Conservation (phyloP, 2,888 invertebrate species). For the Lasius fuliginosus region DNA sequence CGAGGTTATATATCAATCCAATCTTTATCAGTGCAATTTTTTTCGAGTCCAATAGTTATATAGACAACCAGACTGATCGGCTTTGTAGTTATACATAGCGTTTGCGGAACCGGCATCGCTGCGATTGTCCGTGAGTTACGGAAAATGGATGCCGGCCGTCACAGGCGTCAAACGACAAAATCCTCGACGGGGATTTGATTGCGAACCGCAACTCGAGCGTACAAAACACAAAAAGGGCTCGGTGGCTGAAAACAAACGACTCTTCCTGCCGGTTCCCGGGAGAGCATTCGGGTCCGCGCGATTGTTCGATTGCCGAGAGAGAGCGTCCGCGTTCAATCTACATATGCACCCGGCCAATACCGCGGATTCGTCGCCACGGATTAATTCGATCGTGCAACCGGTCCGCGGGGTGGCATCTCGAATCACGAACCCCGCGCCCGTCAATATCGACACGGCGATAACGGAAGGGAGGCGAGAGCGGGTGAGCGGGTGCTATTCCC, state of each 20-base stretch:
- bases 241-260: slow-evolving; percentile 50
- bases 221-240: slow-evolving; percentile 42
- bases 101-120: background rate
- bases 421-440: slow-evolving; percentile 71
- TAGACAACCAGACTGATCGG: background rate
- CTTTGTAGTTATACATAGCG: background rate
- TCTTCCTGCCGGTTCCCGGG: slow-evolving; percentile 46
- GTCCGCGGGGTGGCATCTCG: slow-evolving; percentile 69
- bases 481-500: background rate
- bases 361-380: slow-evolving; percentile 60
- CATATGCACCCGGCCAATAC: slow-evolving; percentile 67
- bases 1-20: background rate
- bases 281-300: slow-evolving; percentile 43
- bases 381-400: slow-evolving; percentile 70
- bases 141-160: slow-evolving; percentile 48
- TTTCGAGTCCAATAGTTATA: background rate
- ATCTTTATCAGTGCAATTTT: background rate
- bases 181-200: slow-evolving; percentile 52
- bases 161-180: slow-evolving; percentile 51
- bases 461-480: slow-evolving; percentile 59
- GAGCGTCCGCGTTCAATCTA: slow-evolving; percentile 66
- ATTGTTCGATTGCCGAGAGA: slow-evolving; percentile 35
- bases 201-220: slow-evolving; percentile 53
- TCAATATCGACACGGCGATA: slow-evolving; percentile 76
- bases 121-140: slow-evolving; percentile 34